These are phyloP conservation scores for Gulo gulo DNA, from an alignment of 2,113 vertebrate species.

Conservation along the genomic window DNA sequence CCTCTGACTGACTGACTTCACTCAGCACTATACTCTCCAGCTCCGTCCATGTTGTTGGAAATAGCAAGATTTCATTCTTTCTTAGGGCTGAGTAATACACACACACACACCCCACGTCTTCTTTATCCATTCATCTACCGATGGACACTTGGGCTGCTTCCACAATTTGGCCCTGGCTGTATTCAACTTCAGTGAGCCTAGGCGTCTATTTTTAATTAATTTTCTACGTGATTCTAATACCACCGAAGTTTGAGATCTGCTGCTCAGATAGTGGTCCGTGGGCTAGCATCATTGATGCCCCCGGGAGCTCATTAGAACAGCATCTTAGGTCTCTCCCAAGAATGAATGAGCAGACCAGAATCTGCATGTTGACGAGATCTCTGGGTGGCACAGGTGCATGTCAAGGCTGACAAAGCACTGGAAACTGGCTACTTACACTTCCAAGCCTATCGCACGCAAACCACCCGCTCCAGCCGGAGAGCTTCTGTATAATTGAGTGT, in stretches of 20 bases:
- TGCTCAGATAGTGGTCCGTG: neutral
- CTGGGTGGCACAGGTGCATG: neutral
- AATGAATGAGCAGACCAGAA: neutral
- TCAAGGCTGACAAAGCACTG: neutral
- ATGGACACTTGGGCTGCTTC: too few relatives aligned
- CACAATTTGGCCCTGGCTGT: neutral
- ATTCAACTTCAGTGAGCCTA: neutral
- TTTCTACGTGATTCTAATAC: neutral
- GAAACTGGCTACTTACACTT: neutral
- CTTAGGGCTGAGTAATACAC: too few relatives aligned
- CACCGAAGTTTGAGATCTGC: neutral
- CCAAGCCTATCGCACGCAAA: neutral
- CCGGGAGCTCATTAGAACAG: neutral
- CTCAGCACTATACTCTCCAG: too few relatives aligned
- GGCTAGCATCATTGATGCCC: fast-evolving
- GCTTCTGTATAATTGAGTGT: neutral
- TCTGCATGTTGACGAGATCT: neutral
- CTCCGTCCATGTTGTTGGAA: too few relatives aligned
- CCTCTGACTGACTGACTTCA: too few relatives aligned
- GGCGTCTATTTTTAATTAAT: neutral
- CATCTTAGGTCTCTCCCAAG: neutral
- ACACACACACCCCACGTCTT: too few relatives aligned
- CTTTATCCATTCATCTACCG: too few relatives aligned
- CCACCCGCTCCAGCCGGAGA: neutral
- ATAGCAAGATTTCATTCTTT: too few relatives aligned